A percentile compares a stretch with the other conserved stretches of the same genome.
Evolutionary conservation across 2,888 invertebrate genomes (phyloP).

Genomic region (Hylaea fasciaria): DNA sequence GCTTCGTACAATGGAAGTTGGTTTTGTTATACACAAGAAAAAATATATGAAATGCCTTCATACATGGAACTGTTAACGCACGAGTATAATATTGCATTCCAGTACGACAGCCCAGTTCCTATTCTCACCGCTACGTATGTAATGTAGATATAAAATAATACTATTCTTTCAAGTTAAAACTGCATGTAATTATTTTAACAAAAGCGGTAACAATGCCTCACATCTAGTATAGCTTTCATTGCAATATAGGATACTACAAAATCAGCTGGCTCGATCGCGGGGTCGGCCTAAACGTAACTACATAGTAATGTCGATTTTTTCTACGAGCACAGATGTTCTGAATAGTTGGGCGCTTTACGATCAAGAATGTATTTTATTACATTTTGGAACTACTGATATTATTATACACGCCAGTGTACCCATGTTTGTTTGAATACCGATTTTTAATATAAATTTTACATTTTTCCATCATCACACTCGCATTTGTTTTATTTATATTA

Average conservation of each 20-base stretch:
- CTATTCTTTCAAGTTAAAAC: too few relatives aligned
- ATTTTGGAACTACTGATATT: slow-evolving; percentile 49
- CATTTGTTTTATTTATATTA: too few relatives aligned
- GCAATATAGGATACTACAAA: too few relatives aligned
- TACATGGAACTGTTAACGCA: slow-evolving; percentile 52
- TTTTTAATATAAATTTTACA: too few relatives aligned
- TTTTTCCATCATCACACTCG: too few relatives aligned
- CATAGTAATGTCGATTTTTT: slow-evolving; percentile 48
- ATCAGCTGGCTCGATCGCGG: slow-evolving; percentile 27
- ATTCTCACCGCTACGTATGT: not conserved
- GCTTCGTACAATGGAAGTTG: too few relatives aligned
- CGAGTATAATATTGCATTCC: slow-evolving; percentile 32
- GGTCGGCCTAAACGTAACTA: slow-evolving; percentile 31
- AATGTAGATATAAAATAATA: not conserved
- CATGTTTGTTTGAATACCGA: slow-evolving; percentile 3
- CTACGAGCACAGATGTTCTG: slow-evolving; percentile 57
- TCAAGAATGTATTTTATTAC: slow-evolving; percentile 63
- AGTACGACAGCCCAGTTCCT: slow-evolving; percentile 5
- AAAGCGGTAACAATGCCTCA: too few relatives aligned
- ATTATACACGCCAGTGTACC: slow-evolving; percentile 1
- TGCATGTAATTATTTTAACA: too few relatives aligned
- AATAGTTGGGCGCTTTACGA: slow-evolving; percentile 64
- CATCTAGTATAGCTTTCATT: too few relatives aligned
- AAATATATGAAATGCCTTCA: slow-evolving; percentile 19
- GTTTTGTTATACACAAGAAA: too few relatives aligned